Evolutionary conservation across 2,113 vertebrate genomes (phyloP), one percentile per base, ranked within the genome.

Genomic region (Ibidorhyncha struthersii): DNA sequence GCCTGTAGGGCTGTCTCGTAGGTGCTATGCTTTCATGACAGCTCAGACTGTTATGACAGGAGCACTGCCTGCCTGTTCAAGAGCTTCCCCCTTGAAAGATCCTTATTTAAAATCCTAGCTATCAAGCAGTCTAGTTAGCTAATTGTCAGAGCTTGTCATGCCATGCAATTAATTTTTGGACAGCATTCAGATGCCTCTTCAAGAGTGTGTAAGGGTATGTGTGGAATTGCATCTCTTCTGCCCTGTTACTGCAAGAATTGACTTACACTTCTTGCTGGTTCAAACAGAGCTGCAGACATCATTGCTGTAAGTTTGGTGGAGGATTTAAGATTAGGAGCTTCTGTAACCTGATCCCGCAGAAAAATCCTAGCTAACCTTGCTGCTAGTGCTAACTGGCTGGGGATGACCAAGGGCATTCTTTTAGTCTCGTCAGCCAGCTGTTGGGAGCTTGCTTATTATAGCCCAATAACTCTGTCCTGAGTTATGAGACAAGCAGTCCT

Each of bases 151-250:
- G 52, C 62, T 93, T 58, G 78, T 93, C 93, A 65, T 32, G 56
- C 81, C 19, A 47, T 36, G 55, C 78, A 91, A 93, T 95, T 97
- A 96, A 69, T 70, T 89, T 90, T 82, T 88, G 93, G 95, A 82
- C 70, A 74, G 93, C 41, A 30, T 89, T 96, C 83, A 94, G 77
- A 63, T 96, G 83, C 41, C 23, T 91, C 47, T 82, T 95, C 32
- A 78, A 52, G 55, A 78, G n/a, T 21, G 21, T 2, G 1, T 66
- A 74, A 96, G 63, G 17, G 29, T 73, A 9, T 25, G 50, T 77
- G 30, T 81, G 59, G 72, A 92, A 55, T 30, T 63, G 77, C 72
- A 15, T 92, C 56, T 79, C 41, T 67, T 70, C 38, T 93, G 67
- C 65, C 17, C 32, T 41, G 32, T 49, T 70, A 23, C 43, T 3